Base-by-base conservation (phyloP, 2,888 invertebrate species). In the Erynnis tages region DNA sequence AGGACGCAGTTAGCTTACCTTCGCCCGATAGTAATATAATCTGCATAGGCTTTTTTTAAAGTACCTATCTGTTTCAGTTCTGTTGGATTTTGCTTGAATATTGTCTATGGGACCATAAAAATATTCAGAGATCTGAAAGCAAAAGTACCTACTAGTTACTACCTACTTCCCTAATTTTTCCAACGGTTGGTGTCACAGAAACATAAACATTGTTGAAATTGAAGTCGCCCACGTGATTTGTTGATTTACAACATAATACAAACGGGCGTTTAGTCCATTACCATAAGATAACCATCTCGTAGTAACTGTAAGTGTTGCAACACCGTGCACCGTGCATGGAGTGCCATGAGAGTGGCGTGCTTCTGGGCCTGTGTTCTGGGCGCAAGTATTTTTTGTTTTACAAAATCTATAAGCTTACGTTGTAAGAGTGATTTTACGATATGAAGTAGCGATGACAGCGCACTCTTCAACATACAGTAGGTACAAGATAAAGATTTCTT, bases 261-360 rank as follows among this genome's bases (percentile, higher is more conserved):
- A 37, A 29, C 58, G 59, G 68, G 58, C 69, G 68, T 76, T 79
- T 79, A 73, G 71, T 65, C 71, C 73, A 80, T 79, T 79, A 74
- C 67, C 76, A 78, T 74, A 69, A 61, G 78, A 76, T 78, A 76
- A 68, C 57, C 65, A 79, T 79, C 69, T 64, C 65, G 60, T 62
- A 66, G 62, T 84, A 82, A 84, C 82, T 79, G 83, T 85, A 79
- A 73, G 63, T 63, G 59, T 86, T 86, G 77, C 84, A 83, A 81
- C 85, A 83, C 70, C 67, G 57, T 57, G 47, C 46, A 53, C 53
- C 47, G 43, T 25, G 41, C 30, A 38, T 48, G 19, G 35, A 30
- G 35, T n/a, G n/a, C n/a, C n/a, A n/a, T n/a, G n/a, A n/a, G n/a
- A n/a, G n/a, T n/a, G n/a, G n/a, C n/a, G n/a, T n/a, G n/a, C n/a